Evolutionary conservation across 1,140 invertebrate species (phyloP), one percentile per base, ranked within the genome.

Genomic region (Scaptomyza hsui): DNA sequence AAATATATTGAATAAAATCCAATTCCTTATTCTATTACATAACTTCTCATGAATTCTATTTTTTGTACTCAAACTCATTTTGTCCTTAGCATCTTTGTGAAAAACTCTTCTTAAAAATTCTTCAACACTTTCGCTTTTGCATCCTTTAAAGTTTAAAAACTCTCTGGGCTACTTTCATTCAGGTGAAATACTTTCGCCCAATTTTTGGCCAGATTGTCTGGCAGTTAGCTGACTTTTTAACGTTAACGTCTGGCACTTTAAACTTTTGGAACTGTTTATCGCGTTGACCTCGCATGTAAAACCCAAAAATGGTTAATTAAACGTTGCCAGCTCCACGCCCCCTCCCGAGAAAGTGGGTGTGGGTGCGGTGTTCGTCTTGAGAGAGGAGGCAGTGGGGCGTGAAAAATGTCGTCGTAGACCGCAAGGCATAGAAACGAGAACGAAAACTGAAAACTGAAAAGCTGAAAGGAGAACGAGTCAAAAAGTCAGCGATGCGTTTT

Each of bases 401-500:
- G 42, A 68, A 79, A 85, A 71, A 65, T 80, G 68, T 12, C n/a
- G 82, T 55, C 71, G 64, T 53, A 67, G 71, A 60, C 78, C 72
- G 47, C 57, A 53, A 45, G 18, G 18, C 19, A 60, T 37, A 21
- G 55, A 49, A 55, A 47, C 57, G 45, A 12, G 57, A 47, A 49
- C 26, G 26, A 48, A 49, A 55, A 42, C 57, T n/a, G n/a, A n/a
- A n/a, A n/a, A n/a, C n/a, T n/a, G n/a, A n/a, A n/a, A n/a, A n/a
- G n/a, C n/a, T n/a, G n/a, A n/a, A n/a, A n/a, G n/a, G 42, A 15
- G 59, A 55, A 62, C 64, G 63, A 75, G 61, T 62, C 42, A 18
- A 53, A 72, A n/a, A 78, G 52, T 56, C 75, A 83, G 49, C 75
- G 75, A 78, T 71, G 78, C 79, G 79, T 81, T 81, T 52, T 48